Base-by-base conservation (phyloP, 2,888 invertebrate species). In the Deilephila porcellus region DNA sequence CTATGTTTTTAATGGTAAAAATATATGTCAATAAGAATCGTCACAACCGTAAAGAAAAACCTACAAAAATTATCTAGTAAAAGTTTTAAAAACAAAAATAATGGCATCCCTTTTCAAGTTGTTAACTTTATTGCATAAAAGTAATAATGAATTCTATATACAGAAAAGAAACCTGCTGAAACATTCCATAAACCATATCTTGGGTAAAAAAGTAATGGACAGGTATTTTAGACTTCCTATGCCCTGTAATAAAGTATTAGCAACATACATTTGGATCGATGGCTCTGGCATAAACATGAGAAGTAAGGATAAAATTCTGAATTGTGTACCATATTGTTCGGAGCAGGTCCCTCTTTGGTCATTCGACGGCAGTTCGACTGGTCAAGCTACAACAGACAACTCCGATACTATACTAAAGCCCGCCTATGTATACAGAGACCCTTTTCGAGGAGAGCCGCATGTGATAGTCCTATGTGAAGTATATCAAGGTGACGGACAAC, bases 351-450 rank as follows among this genome's bases (percentile, higher is more conserved):
- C 98, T 4, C 93, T 95, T 32, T 99, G 98, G 98, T 97, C 98
- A 81, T 99, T 97, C 85, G 98, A 99, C 91, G 98, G 98, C 63
- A 98, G 98, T 87, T 98, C 98, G 2, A 98, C 98, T 0, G 97
- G 97, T 77, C 98, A 98, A 91, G 98, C 98, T 0, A 95, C 96
- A 78, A 86, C 91, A 2, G 98, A 98, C 32, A 98, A 97, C 87
- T 98, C 98, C n/a, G 99, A 99, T 87, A 97, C 98, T 53, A 97
- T 96, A 88, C 94, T 99, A 25, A 96, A 97, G 83, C 99, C 99
- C 0, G 97, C 97, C 17, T 98, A 98, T 59, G 96, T 99, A 76
- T 99, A 97, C 92, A 96, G 96, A 79, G 99, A 99, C 89, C 99
- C 99, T 0, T 99, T 99, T 94, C 95, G 97, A 60, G 95, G 97